Percentiles rank a stretch among this genome's conserved stretches.
phyloP scores from a whole-genome alignment of 2,797 vertebrate species.

The Poeciliopsis turneri region DNA sequence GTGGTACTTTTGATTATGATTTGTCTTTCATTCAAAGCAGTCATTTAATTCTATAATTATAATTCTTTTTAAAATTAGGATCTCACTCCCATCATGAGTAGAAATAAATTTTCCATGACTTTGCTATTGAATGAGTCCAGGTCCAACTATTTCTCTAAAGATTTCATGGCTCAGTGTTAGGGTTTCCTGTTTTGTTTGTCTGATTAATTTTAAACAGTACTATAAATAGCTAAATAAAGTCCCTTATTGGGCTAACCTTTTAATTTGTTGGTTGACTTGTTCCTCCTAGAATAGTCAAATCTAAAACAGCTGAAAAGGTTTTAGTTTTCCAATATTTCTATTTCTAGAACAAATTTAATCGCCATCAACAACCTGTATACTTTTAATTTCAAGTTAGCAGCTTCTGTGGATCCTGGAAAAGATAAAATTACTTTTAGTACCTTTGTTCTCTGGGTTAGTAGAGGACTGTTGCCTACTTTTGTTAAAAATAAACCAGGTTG shows the following conservation, averaged over 20 bases:
- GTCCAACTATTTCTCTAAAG: no score
- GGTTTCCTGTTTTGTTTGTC: no score
- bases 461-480: not conserved
- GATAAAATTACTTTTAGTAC: not conserved
- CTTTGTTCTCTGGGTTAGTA: not conserved
- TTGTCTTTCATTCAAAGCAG: no score
- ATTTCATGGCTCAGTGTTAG: no score
- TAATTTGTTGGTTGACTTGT: not conserved
- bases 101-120: no score
- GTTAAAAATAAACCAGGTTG: not conserved
- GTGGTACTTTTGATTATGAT: no score
- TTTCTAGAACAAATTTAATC: not conserved
- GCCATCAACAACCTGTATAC: not conserved
- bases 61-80: no score
- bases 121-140: no score
- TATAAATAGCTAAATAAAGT: no score
- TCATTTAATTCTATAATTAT: no score
- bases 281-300: not conserved
- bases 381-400: not conserved
- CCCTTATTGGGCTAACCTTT: not conserved
- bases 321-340: not conserved
- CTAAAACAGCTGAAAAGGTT: not conserved
- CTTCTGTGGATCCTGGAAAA: not conserved
- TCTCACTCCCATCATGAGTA: no score
- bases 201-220: no score